phyloP scores from a whole-genome alignment of 2,113 vertebrate species.

The Phalacrocorax carbo region DNA sequence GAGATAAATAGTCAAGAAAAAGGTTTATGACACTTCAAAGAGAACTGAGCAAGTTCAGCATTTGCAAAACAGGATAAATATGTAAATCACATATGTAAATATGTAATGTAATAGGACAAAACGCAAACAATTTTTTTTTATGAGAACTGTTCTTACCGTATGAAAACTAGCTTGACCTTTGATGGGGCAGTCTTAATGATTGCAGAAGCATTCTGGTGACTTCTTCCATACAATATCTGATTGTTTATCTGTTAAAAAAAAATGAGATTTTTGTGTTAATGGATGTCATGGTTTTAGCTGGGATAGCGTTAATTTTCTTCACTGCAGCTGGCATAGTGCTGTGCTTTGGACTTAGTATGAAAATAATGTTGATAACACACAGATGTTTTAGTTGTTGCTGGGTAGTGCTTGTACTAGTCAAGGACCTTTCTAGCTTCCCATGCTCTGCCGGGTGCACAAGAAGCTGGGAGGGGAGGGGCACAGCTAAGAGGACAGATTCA shows the following conservation, averaged over 20 bases:
- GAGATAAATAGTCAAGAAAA: background rate
- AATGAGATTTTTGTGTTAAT: background rate
- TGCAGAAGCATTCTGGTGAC: conserved; percentile 96
- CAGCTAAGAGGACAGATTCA: too few relatives aligned
- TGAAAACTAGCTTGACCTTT: conserved; percentile 91
- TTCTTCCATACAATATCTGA: conserved; percentile 92
- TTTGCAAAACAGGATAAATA: background rate
- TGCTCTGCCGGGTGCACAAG: too few relatives aligned
- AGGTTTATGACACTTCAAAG: background rate
- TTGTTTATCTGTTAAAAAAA: conserved; percentile 87
- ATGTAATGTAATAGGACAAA: background rate
- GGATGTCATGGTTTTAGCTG: background rate
- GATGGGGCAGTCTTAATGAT: conserved; percentile 90
- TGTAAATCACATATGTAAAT: background rate
- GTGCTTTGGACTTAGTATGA: too few relatives aligned
- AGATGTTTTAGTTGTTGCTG: too few relatives aligned
- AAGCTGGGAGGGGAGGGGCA: too few relatives aligned
- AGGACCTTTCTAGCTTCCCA: too few relatives aligned
- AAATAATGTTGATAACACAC: too few relatives aligned
- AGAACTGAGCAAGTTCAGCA: background rate
- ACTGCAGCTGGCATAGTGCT: too few relatives aligned
- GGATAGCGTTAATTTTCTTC: too few relatives aligned
- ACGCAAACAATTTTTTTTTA: background rate
- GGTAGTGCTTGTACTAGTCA: too few relatives aligned
- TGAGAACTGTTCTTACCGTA: conserved; percentile 81